Conservation (phyloP, 1,140 invertebrate species). For the Papilio machaon region DNA sequence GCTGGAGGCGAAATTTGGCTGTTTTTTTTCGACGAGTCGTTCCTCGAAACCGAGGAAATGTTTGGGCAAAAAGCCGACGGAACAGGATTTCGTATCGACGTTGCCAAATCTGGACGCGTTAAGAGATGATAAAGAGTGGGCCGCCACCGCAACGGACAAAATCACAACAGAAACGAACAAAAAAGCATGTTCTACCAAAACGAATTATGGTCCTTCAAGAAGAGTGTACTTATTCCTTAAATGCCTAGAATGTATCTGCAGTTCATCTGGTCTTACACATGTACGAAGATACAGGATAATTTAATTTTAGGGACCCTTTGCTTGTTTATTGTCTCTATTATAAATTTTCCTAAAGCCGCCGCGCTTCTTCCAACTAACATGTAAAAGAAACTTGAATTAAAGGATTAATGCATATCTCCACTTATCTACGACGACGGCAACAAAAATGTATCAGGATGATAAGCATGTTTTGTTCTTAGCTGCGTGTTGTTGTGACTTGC, state of each 20-base stretch:
- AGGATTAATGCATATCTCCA: constrained; percentile 48
- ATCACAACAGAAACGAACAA: constrained; percentile 55
- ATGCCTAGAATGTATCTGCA: neutral
- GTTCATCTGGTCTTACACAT: neutral
- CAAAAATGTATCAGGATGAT: constrained; percentile 48
- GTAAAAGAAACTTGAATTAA: constrained; percentile 41
- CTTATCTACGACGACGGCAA: constrained; percentile 46
- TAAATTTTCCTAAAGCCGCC: constrained; percentile 4
- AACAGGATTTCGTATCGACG: constrained; percentile 79
- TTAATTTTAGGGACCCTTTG: too few species aligned
- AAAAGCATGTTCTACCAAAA: constrained; percentile 52
- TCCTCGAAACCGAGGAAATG: constrained; percentile 78
- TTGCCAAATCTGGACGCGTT: constrained; percentile 79
- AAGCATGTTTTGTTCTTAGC: constrained; percentile 42
- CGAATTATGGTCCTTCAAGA: constrained; percentile 7
- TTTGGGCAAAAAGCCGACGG: constrained; percentile 74
- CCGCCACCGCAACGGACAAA: constrained; percentile 59
- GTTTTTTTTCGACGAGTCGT: constrained; percentile 65
- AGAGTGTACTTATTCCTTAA: neutral
- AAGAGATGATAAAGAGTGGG: constrained; percentile 77
- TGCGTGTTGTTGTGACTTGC: constrained; percentile 5
- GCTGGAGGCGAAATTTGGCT: constrained; percentile 72
- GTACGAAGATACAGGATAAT: too few species aligned
- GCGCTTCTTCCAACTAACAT: constrained; percentile 38
- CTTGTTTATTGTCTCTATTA: too few species aligned